Evolutionary conservation across 2,888 invertebrate species (phyloP).

Genomic region (Andricus curvator): DNA sequence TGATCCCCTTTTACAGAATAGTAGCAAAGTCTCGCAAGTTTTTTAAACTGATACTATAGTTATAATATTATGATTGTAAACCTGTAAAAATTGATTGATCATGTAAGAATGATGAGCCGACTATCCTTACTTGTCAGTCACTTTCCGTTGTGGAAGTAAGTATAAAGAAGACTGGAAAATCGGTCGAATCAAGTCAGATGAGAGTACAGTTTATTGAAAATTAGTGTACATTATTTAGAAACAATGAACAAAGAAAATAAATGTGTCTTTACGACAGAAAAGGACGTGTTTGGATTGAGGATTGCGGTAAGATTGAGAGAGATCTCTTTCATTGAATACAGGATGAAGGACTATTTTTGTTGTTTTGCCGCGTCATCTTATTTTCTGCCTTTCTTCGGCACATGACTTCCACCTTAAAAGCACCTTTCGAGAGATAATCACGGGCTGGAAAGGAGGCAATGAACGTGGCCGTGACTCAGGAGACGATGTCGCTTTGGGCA

Average conservation of each 20-base stretch:
- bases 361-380: constrained; percentile 35
- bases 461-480: constrained; percentile 48
- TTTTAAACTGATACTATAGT: too few species aligned
- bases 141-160: background rate
- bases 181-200: background rate
- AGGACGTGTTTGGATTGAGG: constrained; percentile 31
- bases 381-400: constrained; percentile 39
- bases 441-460: constrained; percentile 52
- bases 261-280: background rate
- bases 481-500: constrained; percentile 36
- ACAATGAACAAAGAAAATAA: constrained; percentile 1
- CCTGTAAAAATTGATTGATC: background rate
- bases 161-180: background rate
- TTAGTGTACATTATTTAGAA: background rate
- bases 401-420: constrained; percentile 49
- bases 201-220: constrained; percentile 1
- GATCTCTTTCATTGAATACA: constrained; percentile 31
- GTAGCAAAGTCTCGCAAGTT: too few species aligned
- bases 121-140: background rate
- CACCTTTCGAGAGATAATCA: constrained; percentile 46
- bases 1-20: too few species aligned
- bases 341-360: constrained; percentile 38
- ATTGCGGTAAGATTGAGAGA: constrained; percentile 28
- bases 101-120: background rate
- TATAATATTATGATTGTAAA: too few species aligned